Evolutionary conservation across 2,797 vertebrate genomes (phyloP), one percentile per base, ranked within the genome.

Genomic region (Tapirus indicus): DNA sequence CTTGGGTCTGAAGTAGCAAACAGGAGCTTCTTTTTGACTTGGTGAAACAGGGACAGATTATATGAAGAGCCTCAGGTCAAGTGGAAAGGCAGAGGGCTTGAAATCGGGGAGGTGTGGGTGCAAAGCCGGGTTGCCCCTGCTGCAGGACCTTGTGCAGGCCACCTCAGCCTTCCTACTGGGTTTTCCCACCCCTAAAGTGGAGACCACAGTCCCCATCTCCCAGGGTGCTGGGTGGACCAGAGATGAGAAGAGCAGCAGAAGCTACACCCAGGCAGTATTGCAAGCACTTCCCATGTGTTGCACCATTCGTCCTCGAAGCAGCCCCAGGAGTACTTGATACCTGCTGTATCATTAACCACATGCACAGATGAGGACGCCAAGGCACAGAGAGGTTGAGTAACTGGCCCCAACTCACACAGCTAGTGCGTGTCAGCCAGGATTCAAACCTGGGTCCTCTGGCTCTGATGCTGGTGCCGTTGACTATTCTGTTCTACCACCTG

Each of bases 11-110:
- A 47, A n/a, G 27, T 10, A 47, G n/a, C 66, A 16, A 60, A 27
- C 38, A 47, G 32, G 35, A 68, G 58, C n/a, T 35, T 10, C 20
- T 16, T 11, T 68, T 18, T 5, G 29, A 47, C 38, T 56, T 9
- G 10, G 78, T 2, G 32, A 58, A 38, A 35, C 0, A 6, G 47
- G 29, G 47, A 5, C 14, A 5, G 25, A 47, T 64, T 52, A 1
- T 3, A 0, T 20, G 35, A 52, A 18, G 41, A 68, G 25, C n/a
- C 0, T 0, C n/a, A 17, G 60, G 60, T 4, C 5, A 16, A 18
- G 38, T 1, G 18, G 49, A 78, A 29, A 27, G 41, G 0, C 16
- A 4, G n/a, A 44, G 49, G 38, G 35, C 56, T 72, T 49, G 16
- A 23, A 14, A 38, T 25, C 29, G 14, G n/a, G 13, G 12, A 7